Evolutionary conservation across 2,113 vertebrate species (phyloP), one percentile per base, ranked within the genome.

Genomic region (Cacatua alba): DNA sequence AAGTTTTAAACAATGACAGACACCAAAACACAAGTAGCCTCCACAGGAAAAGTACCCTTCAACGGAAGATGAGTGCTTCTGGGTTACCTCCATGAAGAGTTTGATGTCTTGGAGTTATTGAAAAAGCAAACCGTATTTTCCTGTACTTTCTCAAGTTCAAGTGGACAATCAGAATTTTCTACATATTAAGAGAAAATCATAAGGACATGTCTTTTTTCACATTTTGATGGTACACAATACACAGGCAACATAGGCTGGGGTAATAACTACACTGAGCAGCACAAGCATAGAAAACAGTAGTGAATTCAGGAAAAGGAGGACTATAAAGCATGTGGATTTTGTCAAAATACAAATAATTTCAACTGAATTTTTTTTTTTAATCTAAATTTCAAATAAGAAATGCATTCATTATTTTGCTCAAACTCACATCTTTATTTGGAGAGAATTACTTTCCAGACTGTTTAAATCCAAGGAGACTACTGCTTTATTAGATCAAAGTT

Each of bases 1-100:
- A 96, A 96, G 46, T 62, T 80, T 96, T 71, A 96, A 96, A 98
- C 90, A 97, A 95, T 96, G 74, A 80, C 46, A 71, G 23, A 91
- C n/a, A 88, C n/a, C 25, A 94, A 82, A 88, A 67, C 37, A 31
- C 6, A 31, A 31, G 7, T 10, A 75, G 8, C 44, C 69, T 92
- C 60, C 92, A 85, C 48, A 96, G 85, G 53, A 97, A 95, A 16
- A 85, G n/a, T 23, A 85, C 35, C 43, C 62, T 91, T 74, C 14
- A 95, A 64, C 8, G 82, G 60, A 92, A 88, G 29, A 83, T 69
- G 72, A 84, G 23, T 35, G 26, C 20, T 59, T 95, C 41, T 39
- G 77, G 57, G 31, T 90, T 92, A 91, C 7, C 9, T 95, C 48
- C 52, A 29, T 19, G 12, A 68, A 23, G 31, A 83, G 3, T 86